Percentiles rank a stretch among this genome's conserved stretches.
Evolutionary conservation across 2,113 vertebrate species (phyloP).

Genomic region (Phylloscopus trochilus): DNA sequence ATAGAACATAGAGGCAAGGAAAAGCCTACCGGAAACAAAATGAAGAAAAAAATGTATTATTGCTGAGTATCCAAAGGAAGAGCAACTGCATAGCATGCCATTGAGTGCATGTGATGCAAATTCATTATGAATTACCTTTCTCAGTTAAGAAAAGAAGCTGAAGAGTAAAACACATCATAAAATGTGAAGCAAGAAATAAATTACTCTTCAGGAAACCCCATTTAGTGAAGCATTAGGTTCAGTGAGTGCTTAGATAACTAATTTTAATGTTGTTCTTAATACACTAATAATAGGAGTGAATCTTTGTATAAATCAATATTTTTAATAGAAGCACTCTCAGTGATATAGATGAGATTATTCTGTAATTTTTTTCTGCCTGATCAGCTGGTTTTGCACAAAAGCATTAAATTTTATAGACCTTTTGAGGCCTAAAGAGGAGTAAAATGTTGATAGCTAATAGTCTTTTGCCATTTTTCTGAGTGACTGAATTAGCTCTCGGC

Average conservation of each 20-base stretch:
- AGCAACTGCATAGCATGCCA: background rate
- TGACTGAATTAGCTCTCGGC: background rate
- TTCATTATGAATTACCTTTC: background rate
- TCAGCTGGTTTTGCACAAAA: background rate
- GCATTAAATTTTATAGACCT: background rate
- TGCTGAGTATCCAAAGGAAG: background rate
- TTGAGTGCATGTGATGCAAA: background rate
- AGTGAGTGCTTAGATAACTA: background rate
- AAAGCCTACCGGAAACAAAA: background rate
- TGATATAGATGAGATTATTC: background rate
- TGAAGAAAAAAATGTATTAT: background rate
- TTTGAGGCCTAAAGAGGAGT: background rate
- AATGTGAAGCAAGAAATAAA: background rate
- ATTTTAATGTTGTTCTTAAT: background rate
- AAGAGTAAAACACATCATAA: background rate
- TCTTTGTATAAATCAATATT: background rate
- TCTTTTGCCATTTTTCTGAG: background rate
- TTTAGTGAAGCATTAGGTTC: background rate
- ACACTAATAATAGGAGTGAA: background rate
- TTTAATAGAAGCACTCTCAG: background rate
- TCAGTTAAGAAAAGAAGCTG: background rate
- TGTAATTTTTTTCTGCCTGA: background rate
- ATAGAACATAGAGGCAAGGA: background rate
- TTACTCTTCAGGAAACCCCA: background rate
- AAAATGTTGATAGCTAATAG: background rate